These are phyloP conservation scores for Hylaea fasciaria DNA, from an alignment of 2,888 invertebrate genomes.

Conservation along the genomic window DNA sequence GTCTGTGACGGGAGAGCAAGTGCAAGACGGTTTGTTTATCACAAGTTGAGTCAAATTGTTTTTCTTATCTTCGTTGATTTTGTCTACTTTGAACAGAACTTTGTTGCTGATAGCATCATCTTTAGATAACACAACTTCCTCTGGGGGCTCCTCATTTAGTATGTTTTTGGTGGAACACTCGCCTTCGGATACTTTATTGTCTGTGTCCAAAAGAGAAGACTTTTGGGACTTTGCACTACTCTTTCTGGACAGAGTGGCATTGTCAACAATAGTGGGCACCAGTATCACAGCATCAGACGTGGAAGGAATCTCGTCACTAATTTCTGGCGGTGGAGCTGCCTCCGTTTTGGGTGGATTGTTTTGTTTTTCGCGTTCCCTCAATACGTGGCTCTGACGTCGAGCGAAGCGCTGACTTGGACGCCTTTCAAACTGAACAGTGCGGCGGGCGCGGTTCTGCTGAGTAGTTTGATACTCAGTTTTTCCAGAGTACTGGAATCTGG, in stretches of 20 bases:
- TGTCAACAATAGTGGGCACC: slow-evolving; percentile 36
- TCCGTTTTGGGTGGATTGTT: slow-evolving; percentile 64
- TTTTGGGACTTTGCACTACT: slow-evolving; percentile 85
- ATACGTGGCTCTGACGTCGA: slow-evolving; percentile 94
- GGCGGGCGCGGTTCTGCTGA: slow-evolving; percentile 93
- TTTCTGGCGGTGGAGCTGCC: slow-evolving; percentile 56
- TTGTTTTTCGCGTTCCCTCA: slow-evolving; percentile 91
- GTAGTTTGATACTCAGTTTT: slow-evolving; percentile 99
- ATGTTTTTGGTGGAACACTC: slow-evolving; percentile 73
- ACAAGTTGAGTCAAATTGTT: slow-evolving; percentile 75
- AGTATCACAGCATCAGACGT: slow-evolving; percentile 60
- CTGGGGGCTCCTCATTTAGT: slow-evolving; percentile 69
- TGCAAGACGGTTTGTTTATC: slow-evolving; percentile 76
- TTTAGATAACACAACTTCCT: slow-evolving; percentile 73
- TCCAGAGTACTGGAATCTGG: slow-evolving; percentile 96
- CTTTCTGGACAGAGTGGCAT: slow-evolving; percentile 76
- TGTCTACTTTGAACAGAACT: slow-evolving; percentile 76
- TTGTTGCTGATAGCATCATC: slow-evolving; percentile 81
- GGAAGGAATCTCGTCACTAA: slow-evolving; percentile 61
- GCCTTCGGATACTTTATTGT: slow-evolving; percentile 56
- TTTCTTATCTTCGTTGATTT: slow-evolving; percentile 72
- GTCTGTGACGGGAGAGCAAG: slow-evolving; percentile 76
- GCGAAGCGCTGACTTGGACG: slow-evolving; percentile 98
- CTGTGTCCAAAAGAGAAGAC: slow-evolving; percentile 71
- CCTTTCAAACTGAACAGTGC: slow-evolving; percentile 98